These are phyloP conservation scores for Myotis daubentonii DNA, from an alignment of 2,797 vertebrate genomes.

Conservation along the genomic window DNA sequence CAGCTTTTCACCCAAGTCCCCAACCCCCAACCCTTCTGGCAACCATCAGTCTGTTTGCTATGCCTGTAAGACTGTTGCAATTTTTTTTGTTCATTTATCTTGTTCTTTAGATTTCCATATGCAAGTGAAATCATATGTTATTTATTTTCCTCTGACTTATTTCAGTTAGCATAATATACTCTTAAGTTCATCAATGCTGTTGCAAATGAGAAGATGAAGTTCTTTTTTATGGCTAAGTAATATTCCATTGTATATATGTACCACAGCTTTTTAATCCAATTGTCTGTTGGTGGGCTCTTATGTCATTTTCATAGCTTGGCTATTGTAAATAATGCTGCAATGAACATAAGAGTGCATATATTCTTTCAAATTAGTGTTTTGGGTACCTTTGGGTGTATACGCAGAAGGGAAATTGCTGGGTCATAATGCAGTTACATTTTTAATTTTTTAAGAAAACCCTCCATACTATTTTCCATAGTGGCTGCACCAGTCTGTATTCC, in stretches of 20 bases:
- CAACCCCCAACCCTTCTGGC: not conserved
- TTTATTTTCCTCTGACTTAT: not conserved
- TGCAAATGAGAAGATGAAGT: not conserved
- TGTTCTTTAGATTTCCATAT: not conserved
- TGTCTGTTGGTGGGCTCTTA: not conserved
- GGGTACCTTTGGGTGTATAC: not conserved
- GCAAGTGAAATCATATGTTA: not conserved
- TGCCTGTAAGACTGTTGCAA: not conserved
- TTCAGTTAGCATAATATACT: not conserved
- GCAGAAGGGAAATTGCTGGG: not conserved
- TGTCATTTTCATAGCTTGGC: not conserved
- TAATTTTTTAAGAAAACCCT: not conserved
- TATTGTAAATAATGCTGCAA: not conserved
- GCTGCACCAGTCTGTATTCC: not conserved
- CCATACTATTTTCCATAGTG: not conserved
- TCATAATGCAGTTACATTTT: not conserved
- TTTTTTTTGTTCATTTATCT: not conserved
- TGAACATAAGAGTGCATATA: not conserved
- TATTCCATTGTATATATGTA: not conserved
- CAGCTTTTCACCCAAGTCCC: not conserved
- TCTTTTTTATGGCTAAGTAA: not conserved
- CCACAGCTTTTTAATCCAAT: not conserved
- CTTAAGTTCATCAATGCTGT: not conserved
- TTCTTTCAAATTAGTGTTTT: not conserved
- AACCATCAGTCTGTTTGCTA: not conserved